These are phyloP conservation scores for Crambe crambe DNA, from an alignment of 37 sponge, comb jelly and placozoan species.

Conservation along the genomic window DNA sequence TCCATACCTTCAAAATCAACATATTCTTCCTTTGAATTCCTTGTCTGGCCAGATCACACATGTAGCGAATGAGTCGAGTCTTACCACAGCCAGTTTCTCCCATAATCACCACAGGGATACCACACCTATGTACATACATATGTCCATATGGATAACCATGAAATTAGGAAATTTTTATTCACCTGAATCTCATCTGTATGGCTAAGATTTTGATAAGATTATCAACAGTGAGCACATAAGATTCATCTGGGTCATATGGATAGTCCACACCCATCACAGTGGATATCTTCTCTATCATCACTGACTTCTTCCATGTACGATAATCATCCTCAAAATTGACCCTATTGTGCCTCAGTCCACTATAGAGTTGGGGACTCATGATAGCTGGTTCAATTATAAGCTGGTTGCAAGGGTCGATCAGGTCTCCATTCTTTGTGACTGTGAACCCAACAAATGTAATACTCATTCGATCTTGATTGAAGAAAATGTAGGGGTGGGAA, in stretches of 20 bases:
- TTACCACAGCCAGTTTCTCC: conserved; percentile 99
- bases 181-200: too few species aligned
- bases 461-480: too few species aligned
- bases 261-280: conserved; percentile 60
- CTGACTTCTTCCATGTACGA: conserved; percentile 26
- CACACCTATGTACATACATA: conserved; percentile 77
- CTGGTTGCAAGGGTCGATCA: conserved; percentile 24
- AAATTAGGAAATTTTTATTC: conserved; percentile 65
- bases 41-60: too few species aligned
- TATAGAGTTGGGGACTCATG: conserved; percentile 41
- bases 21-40: too few species aligned
- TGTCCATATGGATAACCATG: background rate
- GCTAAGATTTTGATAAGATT: too few species aligned
- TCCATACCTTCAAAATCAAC: too few species aligned
- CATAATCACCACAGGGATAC: too few species aligned
- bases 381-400: conserved; percentile 16
- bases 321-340: conserved; percentile 57
- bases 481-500: too few species aligned
- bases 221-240: too few species aligned
- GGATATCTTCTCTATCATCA: conserved; percentile 52
- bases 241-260: conserved; percentile 61
- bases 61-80: too few species aligned
- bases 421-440: too few species aligned
- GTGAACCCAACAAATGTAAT: too few species aligned
- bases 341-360: conserved; percentile 15